These are phyloP conservation scores for Heliothis subflexa DNA, from an alignment of 1,140 invertebrate species.

Conservation along the genomic window DNA sequence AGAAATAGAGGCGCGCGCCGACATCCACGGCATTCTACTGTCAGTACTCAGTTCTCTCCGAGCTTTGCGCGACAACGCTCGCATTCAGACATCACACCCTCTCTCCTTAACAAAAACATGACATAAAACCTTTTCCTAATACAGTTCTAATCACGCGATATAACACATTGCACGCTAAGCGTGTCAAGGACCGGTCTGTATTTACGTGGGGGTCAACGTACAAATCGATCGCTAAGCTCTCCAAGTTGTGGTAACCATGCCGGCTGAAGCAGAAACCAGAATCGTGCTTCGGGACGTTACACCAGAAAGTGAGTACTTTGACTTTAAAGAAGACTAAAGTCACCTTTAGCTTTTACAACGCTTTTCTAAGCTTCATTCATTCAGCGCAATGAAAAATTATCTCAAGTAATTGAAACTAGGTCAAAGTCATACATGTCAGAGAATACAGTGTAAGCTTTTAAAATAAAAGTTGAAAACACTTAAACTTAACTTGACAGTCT, in stretches of 20 bases:
- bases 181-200: slow-evolving; percentile 19
- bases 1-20: slow-evolving; percentile 37
- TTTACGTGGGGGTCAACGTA: slow-evolving; percentile 2
- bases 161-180: background rate
- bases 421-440: background rate
- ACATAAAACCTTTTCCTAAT: slow-evolving; percentile 43
- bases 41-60: slow-evolving; percentile 17
- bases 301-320: slow-evolving; percentile 71
- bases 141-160: slow-evolving; percentile 22
- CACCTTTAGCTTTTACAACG: background rate
- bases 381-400: slow-evolving; percentile 14
- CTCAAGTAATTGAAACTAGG: background rate
- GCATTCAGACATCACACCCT: background rate
- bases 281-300: slow-evolving; percentile 72
- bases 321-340: background rate
- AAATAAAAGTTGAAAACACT: background rate
- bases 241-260: slow-evolving; percentile 62
- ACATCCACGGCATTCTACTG: background rate
- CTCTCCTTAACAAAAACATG: slow-evolving; percentile 39
- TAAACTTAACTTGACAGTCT: background rate
- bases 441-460: background rate
- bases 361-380: background rate
- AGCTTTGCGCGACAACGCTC: slow-evolving; percentile 25
- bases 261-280: slow-evolving; percentile 68
- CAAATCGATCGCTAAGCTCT: slow-evolving; percentile 37